A percentile compares a stretch with the other conserved stretches of the same genome.
These are phyloP conservation scores for Pampus argenteus DNA, from an alignment of 2,797 vertebrate genomes.

Conservation along the genomic window DNA sequence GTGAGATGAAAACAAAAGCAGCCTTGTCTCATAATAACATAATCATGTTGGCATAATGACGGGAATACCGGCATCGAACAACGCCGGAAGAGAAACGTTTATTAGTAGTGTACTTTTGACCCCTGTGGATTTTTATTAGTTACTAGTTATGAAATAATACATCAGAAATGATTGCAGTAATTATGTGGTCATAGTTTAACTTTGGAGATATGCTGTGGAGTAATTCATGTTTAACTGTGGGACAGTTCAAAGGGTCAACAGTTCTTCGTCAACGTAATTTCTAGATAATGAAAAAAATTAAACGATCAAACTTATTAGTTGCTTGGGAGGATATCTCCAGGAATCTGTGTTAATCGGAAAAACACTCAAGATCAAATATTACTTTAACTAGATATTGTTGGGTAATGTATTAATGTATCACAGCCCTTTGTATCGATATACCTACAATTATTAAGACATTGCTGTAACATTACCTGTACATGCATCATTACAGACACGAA, in stretches of 20 bases:
- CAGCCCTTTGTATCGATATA: neutral
- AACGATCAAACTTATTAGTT: neutral
- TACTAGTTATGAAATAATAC: constrained; percentile 25
- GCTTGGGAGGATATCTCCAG: neutral
- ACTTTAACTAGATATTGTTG: neutral
- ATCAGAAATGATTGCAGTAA: constrained; percentile 18
- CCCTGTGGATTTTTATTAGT: constrained; percentile 24
- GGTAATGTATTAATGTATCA: neutral
- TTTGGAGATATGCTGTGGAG: constrained; percentile 18
- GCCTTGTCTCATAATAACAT: neutral
- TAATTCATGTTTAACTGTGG: constrained; percentile 17
- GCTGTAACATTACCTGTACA: constrained; percentile 32
- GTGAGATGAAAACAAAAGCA: neutral
- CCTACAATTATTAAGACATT: too few species aligned
- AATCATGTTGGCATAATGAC: neutral
- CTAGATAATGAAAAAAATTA: neutral
- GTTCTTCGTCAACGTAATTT: too few species aligned
- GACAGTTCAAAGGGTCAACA: neutral
- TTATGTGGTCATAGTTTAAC: constrained; percentile 28
- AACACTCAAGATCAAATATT: neutral
- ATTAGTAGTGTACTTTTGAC: constrained; percentile 10
- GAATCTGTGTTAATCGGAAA: neutral
- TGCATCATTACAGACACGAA: constrained; percentile 22
- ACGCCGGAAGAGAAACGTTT: neutral
- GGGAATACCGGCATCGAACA: neutral